phyloP scores from a whole-genome alignment of 2,113 vertebrate species.

The Lycaon pictus region DNA sequence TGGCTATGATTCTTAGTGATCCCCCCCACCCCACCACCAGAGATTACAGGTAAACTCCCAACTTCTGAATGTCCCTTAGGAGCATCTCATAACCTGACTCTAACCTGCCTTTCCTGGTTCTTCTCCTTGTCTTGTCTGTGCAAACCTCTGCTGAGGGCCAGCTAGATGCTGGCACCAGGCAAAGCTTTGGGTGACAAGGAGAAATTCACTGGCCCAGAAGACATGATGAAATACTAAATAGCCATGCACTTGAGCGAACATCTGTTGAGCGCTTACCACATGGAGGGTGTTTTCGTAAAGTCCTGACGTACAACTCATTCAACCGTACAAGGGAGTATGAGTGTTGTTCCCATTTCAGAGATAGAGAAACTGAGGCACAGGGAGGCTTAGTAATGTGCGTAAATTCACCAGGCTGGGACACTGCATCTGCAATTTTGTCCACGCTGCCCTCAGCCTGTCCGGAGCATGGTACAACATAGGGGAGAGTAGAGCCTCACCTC shows the following conservation, averaged over 20 bases:
- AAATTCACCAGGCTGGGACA: background rate
- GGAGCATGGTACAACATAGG: fast-evolving
- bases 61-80: background rate
- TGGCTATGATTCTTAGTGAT: background rate
- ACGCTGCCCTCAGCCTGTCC: background rate
- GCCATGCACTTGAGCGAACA: fast-evolving
- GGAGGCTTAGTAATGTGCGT: background rate
- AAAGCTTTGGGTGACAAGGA: background rate
- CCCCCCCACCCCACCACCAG: fast-evolving
- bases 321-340: fast-evolving
- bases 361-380: background rate
- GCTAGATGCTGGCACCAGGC: background rate
- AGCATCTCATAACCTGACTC: background rate
- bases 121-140: background rate
- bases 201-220: background rate
- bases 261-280: background rate
- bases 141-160: background rate
- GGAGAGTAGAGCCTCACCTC: too few relatives aligned
- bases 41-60: background rate
- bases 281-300: background rate
- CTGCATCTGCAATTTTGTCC: fast-evolving
- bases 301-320: fast-evolving
- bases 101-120: background rate
- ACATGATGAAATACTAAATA: fast-evolving
- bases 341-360: background rate